Evolutionary conservation across 2,888 invertebrate genomes (phyloP).

Genomic region (Caenorhabditis sinica): DNA sequence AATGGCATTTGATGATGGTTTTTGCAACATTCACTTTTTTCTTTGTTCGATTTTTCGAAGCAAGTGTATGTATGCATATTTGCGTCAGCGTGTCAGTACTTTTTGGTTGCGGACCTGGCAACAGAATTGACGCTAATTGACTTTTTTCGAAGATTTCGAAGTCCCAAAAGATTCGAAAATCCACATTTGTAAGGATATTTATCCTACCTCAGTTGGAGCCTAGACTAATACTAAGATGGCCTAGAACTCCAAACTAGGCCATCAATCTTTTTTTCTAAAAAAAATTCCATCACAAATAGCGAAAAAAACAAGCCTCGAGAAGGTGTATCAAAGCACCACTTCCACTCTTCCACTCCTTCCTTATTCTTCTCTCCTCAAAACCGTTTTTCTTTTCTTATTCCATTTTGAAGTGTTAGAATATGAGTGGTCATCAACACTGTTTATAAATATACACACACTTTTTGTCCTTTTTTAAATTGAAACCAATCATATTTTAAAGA

Average conservation of each 20-base stretch:
- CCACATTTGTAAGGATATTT: background rate
- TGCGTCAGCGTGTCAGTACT: too few relatives aligned
- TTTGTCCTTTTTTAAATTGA: background rate
- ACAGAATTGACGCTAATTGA: too few relatives aligned
- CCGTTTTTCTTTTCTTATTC: conserved; percentile 16
- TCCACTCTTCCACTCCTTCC: conserved; percentile 8
- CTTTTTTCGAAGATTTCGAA: background rate
- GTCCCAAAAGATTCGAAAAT: background rate
- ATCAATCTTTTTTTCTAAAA: conserved; percentile 5
- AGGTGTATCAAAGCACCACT: background rate
- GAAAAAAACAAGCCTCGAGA: background rate
- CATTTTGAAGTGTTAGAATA: background rate
- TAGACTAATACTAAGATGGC: too few relatives aligned
- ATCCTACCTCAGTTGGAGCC: background rate
- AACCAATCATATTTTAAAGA: conserved; percentile 13
- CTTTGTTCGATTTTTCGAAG: background rate
- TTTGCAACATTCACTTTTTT: background rate
- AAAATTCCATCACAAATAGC: conserved; percentile 4
- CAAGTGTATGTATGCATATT: too few relatives aligned
- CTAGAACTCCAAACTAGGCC: background rate
- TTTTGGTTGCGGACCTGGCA: too few relatives aligned
- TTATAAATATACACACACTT: background rate
- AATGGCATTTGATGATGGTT: background rate
- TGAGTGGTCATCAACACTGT: conserved; percentile 25
- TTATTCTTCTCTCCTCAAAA: conserved; percentile 4